Evolutionary conservation across 2,113 vertebrate species (phyloP).

Genomic region (Pterocles orientalis): DNA sequence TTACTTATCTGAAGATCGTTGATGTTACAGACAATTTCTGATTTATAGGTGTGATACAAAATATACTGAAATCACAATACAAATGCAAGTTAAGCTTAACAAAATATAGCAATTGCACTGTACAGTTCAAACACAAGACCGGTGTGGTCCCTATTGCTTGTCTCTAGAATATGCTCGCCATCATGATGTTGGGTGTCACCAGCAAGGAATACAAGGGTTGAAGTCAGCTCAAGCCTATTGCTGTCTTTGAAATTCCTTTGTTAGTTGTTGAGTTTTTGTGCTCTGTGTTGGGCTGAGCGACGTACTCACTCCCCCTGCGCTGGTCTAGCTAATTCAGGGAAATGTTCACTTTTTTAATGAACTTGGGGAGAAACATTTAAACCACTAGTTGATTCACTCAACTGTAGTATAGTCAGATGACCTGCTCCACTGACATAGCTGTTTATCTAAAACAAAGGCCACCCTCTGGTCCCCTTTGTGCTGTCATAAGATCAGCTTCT

Average conservation of each 20-base stretch:
- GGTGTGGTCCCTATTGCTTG: accelerated
- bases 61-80: background rate
- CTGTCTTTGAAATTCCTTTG: background rate
- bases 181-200: accelerated
- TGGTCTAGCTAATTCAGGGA: background rate
- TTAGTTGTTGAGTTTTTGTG: background rate
- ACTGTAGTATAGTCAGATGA: background rate
- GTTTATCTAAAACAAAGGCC: background rate
- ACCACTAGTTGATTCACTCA: background rate
- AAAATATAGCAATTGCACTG: background rate
- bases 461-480: background rate
- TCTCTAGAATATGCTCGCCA: background rate
- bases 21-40: background rate
- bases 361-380: background rate
- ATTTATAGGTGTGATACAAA: background rate
- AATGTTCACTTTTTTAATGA: background rate
- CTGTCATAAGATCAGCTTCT: background rate
- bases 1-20: background rate
- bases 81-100: background rate
- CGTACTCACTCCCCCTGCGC: accelerated
- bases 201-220: background rate
- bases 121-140: accelerated
- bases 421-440: background rate
- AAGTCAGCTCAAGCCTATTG: background rate
- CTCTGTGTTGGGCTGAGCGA: background rate